Conservation (phyloP, 2,888 invertebrate species). For the Agriopis marginaria region DNA sequence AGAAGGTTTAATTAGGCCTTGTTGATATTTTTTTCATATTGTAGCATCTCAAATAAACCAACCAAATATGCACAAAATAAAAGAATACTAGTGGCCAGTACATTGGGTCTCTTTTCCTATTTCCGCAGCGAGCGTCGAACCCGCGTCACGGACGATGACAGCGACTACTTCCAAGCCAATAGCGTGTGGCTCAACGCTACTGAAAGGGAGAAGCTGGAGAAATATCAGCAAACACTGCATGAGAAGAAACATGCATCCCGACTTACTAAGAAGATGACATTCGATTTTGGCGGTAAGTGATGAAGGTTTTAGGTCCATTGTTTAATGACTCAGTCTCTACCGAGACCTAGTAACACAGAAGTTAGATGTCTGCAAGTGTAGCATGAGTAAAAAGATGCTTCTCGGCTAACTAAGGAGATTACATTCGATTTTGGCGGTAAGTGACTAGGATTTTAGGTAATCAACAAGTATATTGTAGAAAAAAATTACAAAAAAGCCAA, state of each 20-base stretch:
- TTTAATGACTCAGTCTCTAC: background rate
- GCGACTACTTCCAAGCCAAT: conserved; percentile 95
- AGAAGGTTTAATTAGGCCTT: no score
- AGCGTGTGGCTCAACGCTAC: conserved; percentile 93
- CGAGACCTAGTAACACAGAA: no score
- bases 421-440: no score
- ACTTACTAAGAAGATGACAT: conserved; percentile 88
- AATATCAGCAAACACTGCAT: conserved; percentile 89
- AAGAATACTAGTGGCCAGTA: background rate
- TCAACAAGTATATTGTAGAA: background rate
- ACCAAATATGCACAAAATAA: background rate
- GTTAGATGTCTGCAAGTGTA: no score
- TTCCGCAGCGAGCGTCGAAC: conserved; percentile 89
- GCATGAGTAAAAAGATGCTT: no score
- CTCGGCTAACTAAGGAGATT: no score
- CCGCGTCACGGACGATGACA: conserved; percentile 96
- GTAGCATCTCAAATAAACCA: background rate
- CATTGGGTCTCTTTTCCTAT: background rate
- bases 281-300: conserved; percentile 91
- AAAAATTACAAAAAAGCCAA: no score
- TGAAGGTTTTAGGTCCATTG: background rate
- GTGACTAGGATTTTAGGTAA: no score
- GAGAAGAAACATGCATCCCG: conserved; percentile 90
- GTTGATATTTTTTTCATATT: background rate
- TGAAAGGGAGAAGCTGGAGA: conserved; percentile 89